Evolutionary conservation across 2,888 invertebrate species (phyloP).

Genomic region (Polyploca ridens): DNA sequence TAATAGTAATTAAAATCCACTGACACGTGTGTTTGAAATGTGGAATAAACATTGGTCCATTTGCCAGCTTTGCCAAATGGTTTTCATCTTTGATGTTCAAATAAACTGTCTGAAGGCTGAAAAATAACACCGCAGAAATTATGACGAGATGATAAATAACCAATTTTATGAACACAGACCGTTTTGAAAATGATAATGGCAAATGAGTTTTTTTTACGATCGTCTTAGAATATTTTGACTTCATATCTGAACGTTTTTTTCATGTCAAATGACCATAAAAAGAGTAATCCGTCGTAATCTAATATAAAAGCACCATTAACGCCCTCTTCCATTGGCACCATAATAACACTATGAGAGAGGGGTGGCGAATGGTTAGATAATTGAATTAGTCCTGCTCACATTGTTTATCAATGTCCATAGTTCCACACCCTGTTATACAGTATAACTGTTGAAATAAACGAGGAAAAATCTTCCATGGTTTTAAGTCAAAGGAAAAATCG

Average conservation of each 20-base stretch:
- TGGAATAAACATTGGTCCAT: conserved; percentile 43
- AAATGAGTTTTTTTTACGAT: background rate
- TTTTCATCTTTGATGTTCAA: conserved; percentile 47
- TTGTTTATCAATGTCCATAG: conserved; percentile 17
- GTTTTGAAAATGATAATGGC: background rate
- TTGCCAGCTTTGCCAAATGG: conserved; percentile 49
- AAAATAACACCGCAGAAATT: conserved; percentile 26
- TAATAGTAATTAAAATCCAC: conserved; percentile 18
- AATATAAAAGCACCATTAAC: conserved; percentile 33
- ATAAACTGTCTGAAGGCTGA: conserved; percentile 49
- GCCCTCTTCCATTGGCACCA: conserved; percentile 29
- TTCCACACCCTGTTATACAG: background rate
- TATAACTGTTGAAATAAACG: background rate
- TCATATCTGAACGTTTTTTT: conserved; percentile 11
- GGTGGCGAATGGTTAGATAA: conserved; percentile 48
- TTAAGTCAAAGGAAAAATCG: background rate
- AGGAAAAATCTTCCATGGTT: background rate
- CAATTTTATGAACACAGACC: background rate
- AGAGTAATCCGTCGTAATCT: conserved; percentile 23
- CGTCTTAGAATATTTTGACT: background rate
- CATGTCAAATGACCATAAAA: conserved; percentile 31
- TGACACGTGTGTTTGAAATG: conserved; percentile 30
- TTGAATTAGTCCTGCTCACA: conserved; percentile 49
- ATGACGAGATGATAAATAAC: background rate
- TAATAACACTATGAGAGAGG: conserved; percentile 29